These are phyloP conservation scores for Dicaeum eximium DNA, from an alignment of 2,113 vertebrate genomes.

Conservation along the genomic window DNA sequence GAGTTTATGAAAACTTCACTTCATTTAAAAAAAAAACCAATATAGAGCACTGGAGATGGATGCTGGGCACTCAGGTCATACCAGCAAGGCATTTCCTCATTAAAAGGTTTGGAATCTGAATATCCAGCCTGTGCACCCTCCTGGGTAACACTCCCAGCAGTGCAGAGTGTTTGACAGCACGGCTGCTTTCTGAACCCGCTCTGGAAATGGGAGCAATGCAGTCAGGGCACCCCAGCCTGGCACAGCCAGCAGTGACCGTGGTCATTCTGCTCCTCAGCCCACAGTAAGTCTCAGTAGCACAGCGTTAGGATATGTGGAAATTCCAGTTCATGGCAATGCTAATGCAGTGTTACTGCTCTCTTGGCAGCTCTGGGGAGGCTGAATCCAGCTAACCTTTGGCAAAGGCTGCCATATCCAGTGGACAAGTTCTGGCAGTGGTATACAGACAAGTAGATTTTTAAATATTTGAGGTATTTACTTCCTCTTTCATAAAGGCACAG, in stretches of 20 bases:
- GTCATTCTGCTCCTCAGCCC: not conserved
- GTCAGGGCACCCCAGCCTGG: not conserved
- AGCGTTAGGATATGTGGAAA: not conserved
- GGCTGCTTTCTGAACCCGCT: not conserved
- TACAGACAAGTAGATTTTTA: not conserved
- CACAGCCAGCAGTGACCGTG: rapidly evolving
- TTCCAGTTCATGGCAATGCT: not conserved
- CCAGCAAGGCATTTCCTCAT: not conserved
- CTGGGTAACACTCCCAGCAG: not conserved
- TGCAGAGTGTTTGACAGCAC: rapidly evolving
- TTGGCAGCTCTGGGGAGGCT: not conserved
- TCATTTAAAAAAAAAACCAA: not conserved
- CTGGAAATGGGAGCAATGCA: not conserved
- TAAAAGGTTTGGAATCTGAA: not conserved
- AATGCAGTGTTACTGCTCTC: not conserved
- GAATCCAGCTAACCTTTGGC: not conserved
- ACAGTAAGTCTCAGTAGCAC: rapidly evolving
- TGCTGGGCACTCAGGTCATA: not conserved
- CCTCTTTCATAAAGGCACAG: not conserved
- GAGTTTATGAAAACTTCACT: not conserved
- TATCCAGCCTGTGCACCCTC: not conserved
- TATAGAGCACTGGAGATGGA: not conserved
- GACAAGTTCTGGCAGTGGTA: not conserved
- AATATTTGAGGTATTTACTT: not conserved
- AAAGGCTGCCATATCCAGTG: not conserved